These are phyloP conservation scores for Anolis apletophallus DNA, from an alignment of 2,797 vertebrate genomes.

Conservation along the genomic window DNA sequence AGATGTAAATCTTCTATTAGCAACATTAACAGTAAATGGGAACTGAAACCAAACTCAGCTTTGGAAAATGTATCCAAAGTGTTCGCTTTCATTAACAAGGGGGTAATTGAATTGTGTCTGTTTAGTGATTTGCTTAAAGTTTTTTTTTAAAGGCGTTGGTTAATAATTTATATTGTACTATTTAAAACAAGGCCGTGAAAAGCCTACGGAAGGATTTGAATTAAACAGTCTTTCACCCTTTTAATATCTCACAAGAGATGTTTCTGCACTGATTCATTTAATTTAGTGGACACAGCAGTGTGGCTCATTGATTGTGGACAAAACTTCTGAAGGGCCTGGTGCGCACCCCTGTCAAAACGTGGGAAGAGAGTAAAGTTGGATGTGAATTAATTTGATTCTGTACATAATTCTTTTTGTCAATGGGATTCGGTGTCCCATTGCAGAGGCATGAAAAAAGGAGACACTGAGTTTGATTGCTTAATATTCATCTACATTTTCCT, in stretches of 20 bases:
- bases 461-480: slow-evolving; percentile 95
- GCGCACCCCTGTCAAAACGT: slow-evolving; percentile 88
- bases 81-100: slow-evolving; percentile 79
- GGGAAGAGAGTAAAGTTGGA: slow-evolving; percentile 92
- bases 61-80: slow-evolving; percentile 77
- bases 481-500: slow-evolving; percentile 98
- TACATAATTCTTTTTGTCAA: slow-evolving; percentile 92
- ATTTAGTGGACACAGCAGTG: slow-evolving; percentile 88
- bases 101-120: slow-evolving; percentile 83
- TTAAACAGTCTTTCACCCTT: slow-evolving; percentile 88
- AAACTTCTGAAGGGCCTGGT: slow-evolving; percentile 88
- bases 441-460: slow-evolving; percentile 91
- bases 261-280: slow-evolving; percentile 87
- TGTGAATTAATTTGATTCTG: slow-evolving; percentile 93
- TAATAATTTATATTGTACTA: slow-evolving; percentile 86
- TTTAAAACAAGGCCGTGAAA: slow-evolving; percentile 83
- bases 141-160: slow-evolving; percentile 76
- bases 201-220: slow-evolving; percentile 86
- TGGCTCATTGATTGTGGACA: slow-evolving; percentile 86
- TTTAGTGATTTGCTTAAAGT: slow-evolving; percentile 84
- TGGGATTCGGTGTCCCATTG: slow-evolving; percentile 90
- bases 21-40: slow-evolving; percentile 74
- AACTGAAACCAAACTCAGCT: slow-evolving; percentile 73
- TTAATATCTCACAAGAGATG: slow-evolving; percentile 90
- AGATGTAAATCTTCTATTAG: slow-evolving; percentile 26